Evolutionary conservation across 1,140 invertebrate species (phyloP).

Genomic region (Tetragonula clypearis): DNA sequence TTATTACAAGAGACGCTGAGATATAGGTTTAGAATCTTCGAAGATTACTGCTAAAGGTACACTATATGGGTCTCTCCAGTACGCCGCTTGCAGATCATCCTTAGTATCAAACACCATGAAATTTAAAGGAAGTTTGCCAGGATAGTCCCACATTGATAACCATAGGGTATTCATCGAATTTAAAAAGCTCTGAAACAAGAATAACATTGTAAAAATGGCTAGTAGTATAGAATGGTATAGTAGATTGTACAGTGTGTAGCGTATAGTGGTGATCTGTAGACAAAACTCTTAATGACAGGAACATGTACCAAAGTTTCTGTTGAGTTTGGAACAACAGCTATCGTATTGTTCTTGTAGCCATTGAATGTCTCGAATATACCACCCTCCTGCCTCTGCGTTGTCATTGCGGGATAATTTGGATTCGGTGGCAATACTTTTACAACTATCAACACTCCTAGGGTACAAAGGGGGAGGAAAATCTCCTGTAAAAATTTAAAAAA

Average conservation of each 20-base stretch:
- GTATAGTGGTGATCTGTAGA: not conserved
- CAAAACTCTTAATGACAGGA: not conserved
- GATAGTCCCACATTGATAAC: constrained; percentile 81
- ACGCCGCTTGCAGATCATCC: constrained; percentile 86
- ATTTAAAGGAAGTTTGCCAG: constrained; percentile 83
- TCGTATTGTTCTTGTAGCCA: constrained; percentile 84
- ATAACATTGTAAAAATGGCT: not conserved
- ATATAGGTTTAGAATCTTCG: constrained; percentile 82
- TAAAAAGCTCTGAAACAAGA: constrained; percentile 83
- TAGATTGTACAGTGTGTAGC: not conserved
- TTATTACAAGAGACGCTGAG: constrained; percentile 82
- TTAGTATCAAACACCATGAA: constrained; percentile 86
- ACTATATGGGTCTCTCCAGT: constrained; percentile 85
- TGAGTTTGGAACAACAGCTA: constrained; percentile 87
- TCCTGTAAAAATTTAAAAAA: constrained; percentile 84
- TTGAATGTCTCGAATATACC: constrained; percentile 85
- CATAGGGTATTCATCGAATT: constrained; percentile 84
- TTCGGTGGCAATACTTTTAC: constrained; percentile 88
- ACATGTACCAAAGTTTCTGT: constrained; percentile 85
- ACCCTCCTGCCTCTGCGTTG: constrained; percentile 83
- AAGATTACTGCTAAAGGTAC: constrained; percentile 88
- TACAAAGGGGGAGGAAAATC: constrained; percentile 88
- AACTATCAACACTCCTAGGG: constrained; percentile 87
- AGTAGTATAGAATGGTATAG: not conserved
- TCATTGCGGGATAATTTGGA: constrained; percentile 88